Conservation (phyloP, 2,113 vertebrate genomes). For the Antechinus stuartii region DNA sequence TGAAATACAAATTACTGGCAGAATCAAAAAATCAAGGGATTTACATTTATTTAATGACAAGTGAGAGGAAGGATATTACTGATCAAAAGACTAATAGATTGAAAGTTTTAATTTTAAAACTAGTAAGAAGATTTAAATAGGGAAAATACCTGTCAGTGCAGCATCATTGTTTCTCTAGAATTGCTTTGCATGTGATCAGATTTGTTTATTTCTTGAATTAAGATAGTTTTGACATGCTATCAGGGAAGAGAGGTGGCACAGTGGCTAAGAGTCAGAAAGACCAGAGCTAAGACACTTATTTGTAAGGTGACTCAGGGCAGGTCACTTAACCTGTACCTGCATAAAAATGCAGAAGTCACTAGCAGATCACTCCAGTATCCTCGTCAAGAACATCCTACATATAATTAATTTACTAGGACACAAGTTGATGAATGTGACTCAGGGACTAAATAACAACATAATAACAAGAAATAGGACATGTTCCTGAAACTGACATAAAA, state of each 20-base stretch:
- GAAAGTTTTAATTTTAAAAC: slow-evolving; percentile 39
- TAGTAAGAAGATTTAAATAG: neutral
- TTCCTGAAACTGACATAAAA: slow-evolving; percentile 13
- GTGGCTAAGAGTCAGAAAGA: neutral
- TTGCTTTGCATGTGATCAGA: slow-evolving; percentile 46
- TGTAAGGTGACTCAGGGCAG: neutral
- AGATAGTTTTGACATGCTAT: slow-evolving; percentile 15
- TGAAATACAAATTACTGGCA: slow-evolving; percentile 28
- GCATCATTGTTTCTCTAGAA: neutral
- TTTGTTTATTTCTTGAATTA: neutral
- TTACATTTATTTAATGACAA: neutral
- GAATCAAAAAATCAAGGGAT: neutral
- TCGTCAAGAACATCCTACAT: neutral
- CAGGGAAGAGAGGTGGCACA: neutral
- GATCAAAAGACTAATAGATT: slow-evolving; percentile 31
- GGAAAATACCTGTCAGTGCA: slow-evolving; percentile 31
- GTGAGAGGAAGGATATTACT: neutral
- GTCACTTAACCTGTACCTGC: neutral
- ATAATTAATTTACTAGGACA: neutral
- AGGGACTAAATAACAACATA: neutral
- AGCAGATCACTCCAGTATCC: neutral
- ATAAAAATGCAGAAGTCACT: neutral
- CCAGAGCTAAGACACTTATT: neutral
- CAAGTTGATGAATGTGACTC: neutral
- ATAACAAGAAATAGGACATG: neutral